Conservation (phyloP, 92 coral and sea anemone species). For the Nematostella vectensis region DNA sequence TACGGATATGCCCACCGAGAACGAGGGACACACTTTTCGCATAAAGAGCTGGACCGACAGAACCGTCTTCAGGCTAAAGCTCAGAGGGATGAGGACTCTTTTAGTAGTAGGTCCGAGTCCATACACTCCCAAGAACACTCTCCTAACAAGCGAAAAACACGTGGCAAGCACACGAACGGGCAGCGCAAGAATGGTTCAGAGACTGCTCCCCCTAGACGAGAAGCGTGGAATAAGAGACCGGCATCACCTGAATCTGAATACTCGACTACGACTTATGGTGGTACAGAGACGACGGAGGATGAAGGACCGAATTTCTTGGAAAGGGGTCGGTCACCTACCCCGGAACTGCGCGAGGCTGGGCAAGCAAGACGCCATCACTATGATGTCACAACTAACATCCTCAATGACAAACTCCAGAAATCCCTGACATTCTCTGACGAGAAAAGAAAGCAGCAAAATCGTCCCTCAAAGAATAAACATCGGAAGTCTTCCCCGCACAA, state of each 20-base stretch:
- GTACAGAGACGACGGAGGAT: slow-evolving; percentile 29
- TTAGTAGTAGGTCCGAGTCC: slow-evolving; percentile 25
- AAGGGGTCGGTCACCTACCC: slow-evolving; percentile 96
- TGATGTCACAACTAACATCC: slow-evolving; percentile 75
- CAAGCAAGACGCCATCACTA: slow-evolving; percentile 84
- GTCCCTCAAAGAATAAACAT: slow-evolving; percentile 8
- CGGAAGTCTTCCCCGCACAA: background rate
- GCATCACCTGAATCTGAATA: slow-evolving; percentile 35
- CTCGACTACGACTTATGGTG: slow-evolving; percentile 25
- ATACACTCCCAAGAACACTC: slow-evolving; percentile 7
- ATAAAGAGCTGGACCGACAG: slow-evolving; percentile 60
- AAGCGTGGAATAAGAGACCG: slow-evolving; percentile 64
- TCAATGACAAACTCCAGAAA: slow-evolving; percentile 62
- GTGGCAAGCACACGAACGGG: slow-evolving; percentile 6
- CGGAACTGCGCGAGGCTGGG: slow-evolving; percentile 81
- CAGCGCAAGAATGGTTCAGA: slow-evolving; percentile 1
- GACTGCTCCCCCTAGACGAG: slow-evolving; percentile 42
- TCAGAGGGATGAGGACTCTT: slow-evolving; percentile 14
- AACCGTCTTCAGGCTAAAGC: slow-evolving; percentile 29
- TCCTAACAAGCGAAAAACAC: slow-evolving; percentile 13
- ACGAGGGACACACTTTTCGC: slow-evolving; percentile 83
- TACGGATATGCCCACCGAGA: slow-evolving; percentile 74
- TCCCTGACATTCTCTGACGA: slow-evolving; percentile 37
- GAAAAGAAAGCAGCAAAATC: slow-evolving; percentile 11
- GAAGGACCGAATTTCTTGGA: slow-evolving; percentile 59